Evolutionary conservation across 2,797 vertebrate species (phyloP).

Genomic region (Philypnodon macrostomus): DNA sequence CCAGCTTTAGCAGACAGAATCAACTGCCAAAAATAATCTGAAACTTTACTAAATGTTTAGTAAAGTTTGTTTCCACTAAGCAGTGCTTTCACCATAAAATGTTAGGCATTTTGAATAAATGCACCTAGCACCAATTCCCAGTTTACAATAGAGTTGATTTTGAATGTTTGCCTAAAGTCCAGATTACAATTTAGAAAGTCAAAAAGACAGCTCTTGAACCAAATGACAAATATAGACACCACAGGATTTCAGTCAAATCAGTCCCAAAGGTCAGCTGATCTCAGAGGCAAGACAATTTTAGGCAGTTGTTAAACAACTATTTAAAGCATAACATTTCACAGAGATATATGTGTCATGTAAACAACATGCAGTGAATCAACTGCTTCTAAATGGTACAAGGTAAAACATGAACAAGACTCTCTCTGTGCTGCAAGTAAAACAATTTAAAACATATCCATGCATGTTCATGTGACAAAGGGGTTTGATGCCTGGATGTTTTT

Average conservation of each 20-base stretch:
- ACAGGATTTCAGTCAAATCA: constrained; percentile 24
- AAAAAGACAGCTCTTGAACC: constrained; percentile 12
- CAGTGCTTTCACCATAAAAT: constrained; percentile 61
- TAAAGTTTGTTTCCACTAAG: constrained; percentile 70
- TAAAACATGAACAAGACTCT: too few relatives aligned
- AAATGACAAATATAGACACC: constrained; percentile 24
- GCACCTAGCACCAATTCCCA: constrained; percentile 50
- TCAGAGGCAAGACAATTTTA: constrained; percentile 71
- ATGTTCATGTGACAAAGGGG: too few relatives aligned
- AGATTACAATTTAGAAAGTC: constrained; percentile 11
- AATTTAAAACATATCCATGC: too few relatives aligned
- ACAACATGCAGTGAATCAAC: neutral
- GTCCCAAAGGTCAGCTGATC: constrained; percentile 19
- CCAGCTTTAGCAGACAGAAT: constrained; percentile 71
- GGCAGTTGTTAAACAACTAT: constrained; percentile 74
- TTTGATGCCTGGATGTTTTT: too few relatives aligned
- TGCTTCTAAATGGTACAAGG: too few relatives aligned
- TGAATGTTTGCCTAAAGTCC: constrained; percentile 7
- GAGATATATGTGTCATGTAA: neutral
- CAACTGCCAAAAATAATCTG: constrained; percentile 78
- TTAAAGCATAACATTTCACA: constrained; percentile 40
- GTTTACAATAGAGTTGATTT: constrained; percentile 8
- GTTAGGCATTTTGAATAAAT: constrained; percentile 38
- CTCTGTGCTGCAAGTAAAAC: too few relatives aligned
- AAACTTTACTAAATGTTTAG: constrained; percentile 76